Evolutionary conservation across 2,113 vertebrate genomes (phyloP), one percentile per base, ranked within the genome.

Genomic region (Nothoprocta perdicaria): DNA sequence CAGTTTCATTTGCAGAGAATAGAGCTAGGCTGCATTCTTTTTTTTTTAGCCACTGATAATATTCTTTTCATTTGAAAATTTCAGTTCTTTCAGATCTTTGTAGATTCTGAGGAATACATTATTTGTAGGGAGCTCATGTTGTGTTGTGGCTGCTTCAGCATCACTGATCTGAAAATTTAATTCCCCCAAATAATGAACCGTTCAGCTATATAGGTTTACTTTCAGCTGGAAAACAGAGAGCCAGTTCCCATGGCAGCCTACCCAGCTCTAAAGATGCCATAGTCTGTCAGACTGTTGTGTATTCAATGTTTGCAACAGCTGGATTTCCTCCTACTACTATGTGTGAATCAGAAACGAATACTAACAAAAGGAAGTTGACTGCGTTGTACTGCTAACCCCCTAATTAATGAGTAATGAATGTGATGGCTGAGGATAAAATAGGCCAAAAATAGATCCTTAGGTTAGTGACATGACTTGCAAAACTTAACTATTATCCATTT

Each of bases 211-310:
- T 86, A 80, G 29, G 24, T 52, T 89, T 83, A n/a, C 83, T 88
- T 71, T 86, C 91, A 45, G 40, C 45, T 89, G 80, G 67, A 83
- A 83, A 92, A 84, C 58, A 77, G 68, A 58, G 65, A 80, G 58
- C 84, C 52, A 86, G 87, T 97, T 97, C 92, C 95, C 92, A 96
- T 91, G 84, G 88, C 90, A 96, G 95, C 92, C 89, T 89, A 79
- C 77, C 33, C 66, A 91, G 82, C 55, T 90, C 60, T 86, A 65
- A 92, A 84, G 68, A 84, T 88, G 62, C 60, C 27, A 38, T 84
- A 78, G 52, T 55, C 75, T 94, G 88, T 71, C 79, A 93, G 86
- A 94, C 76, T 90, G 71, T 86, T 92, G 80, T 69, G 57, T 65
- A 90, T 83, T 78, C 73, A 92, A 69, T 85, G 60, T 89, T 91